A percentile compares a stretch with the other conserved stretches of the same genome.
These are phyloP conservation scores for Ophioninae sp. DNA, from an alignment of 2,888 invertebrate species.

Conservation along the genomic window DNA sequence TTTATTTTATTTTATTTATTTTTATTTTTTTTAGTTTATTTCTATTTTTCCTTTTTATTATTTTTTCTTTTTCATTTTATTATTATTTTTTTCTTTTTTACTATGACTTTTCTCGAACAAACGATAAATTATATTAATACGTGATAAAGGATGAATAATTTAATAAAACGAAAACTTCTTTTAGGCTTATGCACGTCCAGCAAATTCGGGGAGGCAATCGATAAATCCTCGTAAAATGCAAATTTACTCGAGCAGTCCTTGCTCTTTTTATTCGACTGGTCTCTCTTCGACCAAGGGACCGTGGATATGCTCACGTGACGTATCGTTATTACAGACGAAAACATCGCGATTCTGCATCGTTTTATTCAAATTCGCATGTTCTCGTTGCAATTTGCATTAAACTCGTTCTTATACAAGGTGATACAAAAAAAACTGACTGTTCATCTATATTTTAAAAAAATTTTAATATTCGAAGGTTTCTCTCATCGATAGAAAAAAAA, in stretches of 20 bases:
- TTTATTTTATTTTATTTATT: too few relatives aligned
- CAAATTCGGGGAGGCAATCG: slow-evolving; percentile 12
- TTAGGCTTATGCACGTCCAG: neutral
- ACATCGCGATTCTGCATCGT: slow-evolving; percentile 52
- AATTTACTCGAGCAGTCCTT: slow-evolving; percentile 16
- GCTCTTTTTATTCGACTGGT: slow-evolving; percentile 14
- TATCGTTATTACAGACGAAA: slow-evolving; percentile 43
- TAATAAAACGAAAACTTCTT: too few relatives aligned
- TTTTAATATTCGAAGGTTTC: neutral
- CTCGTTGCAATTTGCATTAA: neutral
- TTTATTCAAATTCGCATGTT: slow-evolving; percentile 43
- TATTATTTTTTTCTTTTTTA: too few relatives aligned
- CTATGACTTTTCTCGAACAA: too few relatives aligned
- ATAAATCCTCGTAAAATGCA: slow-evolving; percentile 51
- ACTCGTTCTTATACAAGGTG: neutral
- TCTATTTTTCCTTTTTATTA: too few relatives aligned
- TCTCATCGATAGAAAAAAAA: too few relatives aligned
- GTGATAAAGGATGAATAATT: neutral
- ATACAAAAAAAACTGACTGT: neutral
- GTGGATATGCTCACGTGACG: slow-evolving; percentile 35
- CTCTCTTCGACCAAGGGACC: neutral
- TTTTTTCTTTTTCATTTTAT: too few relatives aligned
- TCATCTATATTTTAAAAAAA: neutral
- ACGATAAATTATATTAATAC: neutral
- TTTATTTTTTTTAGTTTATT: too few relatives aligned